These are phyloP conservation scores for Sericinus montela DNA, from an alignment of 2,888 invertebrate species.

Conservation along the genomic window DNA sequence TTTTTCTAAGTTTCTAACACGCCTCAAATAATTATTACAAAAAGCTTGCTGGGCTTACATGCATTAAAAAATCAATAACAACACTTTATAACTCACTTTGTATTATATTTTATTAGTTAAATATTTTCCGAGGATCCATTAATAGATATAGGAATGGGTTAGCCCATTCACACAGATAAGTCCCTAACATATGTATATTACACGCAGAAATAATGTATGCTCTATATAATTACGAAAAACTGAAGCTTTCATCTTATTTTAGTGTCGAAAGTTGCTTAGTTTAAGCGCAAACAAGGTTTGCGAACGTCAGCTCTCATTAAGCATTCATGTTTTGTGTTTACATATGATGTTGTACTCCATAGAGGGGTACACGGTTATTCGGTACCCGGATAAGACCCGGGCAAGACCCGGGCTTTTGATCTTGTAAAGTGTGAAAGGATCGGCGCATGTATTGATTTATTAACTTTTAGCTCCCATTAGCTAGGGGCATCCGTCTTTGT, in stretches of 20 bases:
- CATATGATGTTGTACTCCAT: conserved; percentile 9
- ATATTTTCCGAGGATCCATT: no score
- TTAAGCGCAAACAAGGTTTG: conserved; percentile 3
- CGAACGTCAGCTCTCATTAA: conserved; percentile 11
- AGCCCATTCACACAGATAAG: no score
- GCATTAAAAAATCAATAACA: no score
- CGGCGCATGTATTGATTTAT: conserved; percentile 48
- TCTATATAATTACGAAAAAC: not conserved
- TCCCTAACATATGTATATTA: no score
- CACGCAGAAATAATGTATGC: not conserved
- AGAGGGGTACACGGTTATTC: conserved; percentile 6
- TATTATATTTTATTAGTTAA: no score
- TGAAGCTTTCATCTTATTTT: not conserved
- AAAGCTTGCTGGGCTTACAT: no score
- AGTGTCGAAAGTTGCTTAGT: not conserved
- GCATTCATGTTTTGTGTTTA: conserved; percentile 20
- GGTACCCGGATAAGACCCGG: conserved; percentile 13
- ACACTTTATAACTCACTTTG: no score
- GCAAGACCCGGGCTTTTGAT: conserved; percentile 21
- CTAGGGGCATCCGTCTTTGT: conserved; percentile 33
- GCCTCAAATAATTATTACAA: no score
- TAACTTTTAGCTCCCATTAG: conserved; percentile 47
- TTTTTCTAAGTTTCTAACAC: no score
- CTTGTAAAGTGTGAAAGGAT: conserved; percentile 20
- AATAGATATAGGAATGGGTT: no score